Evolutionary conservation across 2,113 vertebrate species (phyloP), one percentile per base, ranked within the genome.

Genomic region (Cochlearius cochlearius): DNA sequence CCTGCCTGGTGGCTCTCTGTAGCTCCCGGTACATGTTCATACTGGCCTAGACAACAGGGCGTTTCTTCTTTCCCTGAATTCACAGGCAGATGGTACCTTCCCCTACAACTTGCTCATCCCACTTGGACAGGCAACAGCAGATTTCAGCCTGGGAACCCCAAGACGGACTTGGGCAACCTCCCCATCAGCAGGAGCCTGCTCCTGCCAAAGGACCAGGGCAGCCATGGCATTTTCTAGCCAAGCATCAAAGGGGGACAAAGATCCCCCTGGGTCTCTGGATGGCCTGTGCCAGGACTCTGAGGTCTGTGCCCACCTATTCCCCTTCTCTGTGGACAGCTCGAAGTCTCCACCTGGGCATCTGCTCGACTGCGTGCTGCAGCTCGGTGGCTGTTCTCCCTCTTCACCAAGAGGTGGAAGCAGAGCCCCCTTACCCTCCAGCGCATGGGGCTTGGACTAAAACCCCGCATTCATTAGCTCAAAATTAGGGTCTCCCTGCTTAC

Each of bases 311-410:
- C n/a, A 38, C 16, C 22, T 62, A 67, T n/a, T 5, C 43, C 13
- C 30, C 6, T 63, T 84, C 55, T 69, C 52, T 1, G 0, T 4
- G 19, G 45, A 2, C 30, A 66, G 21, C 41, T 29, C 0, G 0
- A 69, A 16, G 16, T 64, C 49, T 63, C 49, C 58, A 76, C 58
- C 63, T 53, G 41, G 72, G 27, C 53, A 26, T 52, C 39, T 10
- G 12, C 55, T 43, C 1, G 1, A 7, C 3, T 4, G 2, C 25
- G 56, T 36, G 62, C 45, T 23, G 39, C 12, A 34, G 50, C 39
- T 67, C 56, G 11, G 47, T 5, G 26, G 45, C 21, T 90, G 39
- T 55, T 71, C 66, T 78, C 52, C 3, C 3, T 41, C n/a, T 10
- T 83, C 67, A 66, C 63, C 50, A 73, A 92, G 58, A 94, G 58